These are phyloP conservation scores for Apotomis betuletana DNA, from an alignment of 2,888 invertebrate species.

Conservation along the genomic window DNA sequence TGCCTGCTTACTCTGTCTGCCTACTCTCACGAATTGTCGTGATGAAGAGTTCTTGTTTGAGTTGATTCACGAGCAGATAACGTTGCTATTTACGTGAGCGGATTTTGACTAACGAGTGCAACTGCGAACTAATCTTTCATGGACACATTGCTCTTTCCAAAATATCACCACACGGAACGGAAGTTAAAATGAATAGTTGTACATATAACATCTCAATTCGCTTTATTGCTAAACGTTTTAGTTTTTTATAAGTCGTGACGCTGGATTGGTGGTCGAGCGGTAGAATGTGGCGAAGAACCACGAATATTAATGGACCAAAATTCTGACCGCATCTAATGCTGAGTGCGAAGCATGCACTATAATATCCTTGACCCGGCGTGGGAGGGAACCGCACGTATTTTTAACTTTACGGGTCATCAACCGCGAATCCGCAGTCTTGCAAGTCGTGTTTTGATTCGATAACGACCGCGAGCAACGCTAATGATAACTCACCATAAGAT, in stretches of 20 bases:
- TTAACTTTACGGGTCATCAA: constrained; percentile 68
- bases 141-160: background rate
- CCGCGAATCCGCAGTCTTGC: constrained; percentile 59
- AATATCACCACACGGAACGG: background rate
- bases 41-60: constrained; percentile 56
- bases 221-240: constrained; percentile 9
- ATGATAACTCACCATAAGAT: constrained; percentile 12
- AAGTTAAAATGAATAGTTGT: background rate
- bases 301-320: constrained; percentile 53
- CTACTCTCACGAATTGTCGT: constrained; percentile 63
- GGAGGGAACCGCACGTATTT: constrained; percentile 68
- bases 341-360: constrained; percentile 44
- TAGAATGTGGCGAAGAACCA: constrained; percentile 38
- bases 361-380: constrained; percentile 72
- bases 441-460: constrained; percentile 50
- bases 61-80: constrained; percentile 78
- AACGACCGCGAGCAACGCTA: constrained; percentile 27
- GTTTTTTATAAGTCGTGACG: constrained; percentile 45
- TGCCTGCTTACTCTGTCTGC: constrained; percentile 47
- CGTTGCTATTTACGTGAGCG: constrained; percentile 58
- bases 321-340: constrained; percentile 41
- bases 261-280: constrained; percentile 43
- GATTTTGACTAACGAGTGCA: constrained; percentile 51
- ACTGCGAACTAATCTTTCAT: constrained; percentile 14
- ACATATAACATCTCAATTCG: background rate